Base-by-base conservation (phyloP, 2,888 invertebrate genomes). In the Neria commutata region DNA sequence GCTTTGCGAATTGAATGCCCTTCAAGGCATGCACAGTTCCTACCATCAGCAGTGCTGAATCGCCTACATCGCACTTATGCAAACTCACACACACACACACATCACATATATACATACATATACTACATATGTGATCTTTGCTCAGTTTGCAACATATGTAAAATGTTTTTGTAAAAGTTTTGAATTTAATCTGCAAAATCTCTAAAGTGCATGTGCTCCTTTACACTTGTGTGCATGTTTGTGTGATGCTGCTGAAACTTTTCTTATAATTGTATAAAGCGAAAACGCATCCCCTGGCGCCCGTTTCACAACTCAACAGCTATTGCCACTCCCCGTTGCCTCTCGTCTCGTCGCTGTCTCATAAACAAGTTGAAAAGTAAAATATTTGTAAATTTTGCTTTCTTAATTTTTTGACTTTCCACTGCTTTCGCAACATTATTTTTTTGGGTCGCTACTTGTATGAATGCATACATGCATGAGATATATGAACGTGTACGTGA, bases 201-300 rank as follows among this genome's bases (percentile, higher is more conserved):
- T 42, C 42, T 2, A 21, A 4, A 19, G 29, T 16, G 10, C 33
- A 23, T 24, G 29, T 46, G 33, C 19, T n/a, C n/a, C n/a, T n/a
- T n/a, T n/a, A n/a, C n/a, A 1, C 59, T 54, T 59, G 63, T 60
- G 56, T 66, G 63, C 61, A 50, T 62, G 63, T 60, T 63, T 63
- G 56, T 58, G 67, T 75, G 71, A 73, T 75, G 74, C n/a, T 37
- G 10, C 11, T 8, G n/a, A 37, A 54, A 54, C 47, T 47, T 24
- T 54, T 54, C 48, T 54, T 54, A 34, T 54, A 47, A 54, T 54
- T 46, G 47, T 37, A 34, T 48, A 47, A 48, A 54, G 47, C 48
- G 11, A 19, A 54, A 54, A 6, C 29, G 45, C 16, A 23, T 48
- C 1, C 24, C 21, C 19, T 45, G 6, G n/a, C 19, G 5, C 29